These are phyloP conservation scores for Drosophila ercepeae DNA, from an alignment of 1,140 invertebrate species.

Conservation along the genomic window DNA sequence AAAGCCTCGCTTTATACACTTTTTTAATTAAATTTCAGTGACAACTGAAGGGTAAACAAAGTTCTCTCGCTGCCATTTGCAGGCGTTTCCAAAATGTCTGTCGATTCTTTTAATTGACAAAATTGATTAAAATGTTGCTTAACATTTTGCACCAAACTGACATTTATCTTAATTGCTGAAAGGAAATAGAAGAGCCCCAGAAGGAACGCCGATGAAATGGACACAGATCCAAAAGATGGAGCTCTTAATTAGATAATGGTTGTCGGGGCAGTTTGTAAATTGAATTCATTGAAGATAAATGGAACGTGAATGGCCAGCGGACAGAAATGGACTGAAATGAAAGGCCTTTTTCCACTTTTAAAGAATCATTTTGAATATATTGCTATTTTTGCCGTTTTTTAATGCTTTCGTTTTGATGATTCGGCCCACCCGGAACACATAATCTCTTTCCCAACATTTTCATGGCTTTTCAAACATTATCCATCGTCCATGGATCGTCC, in stretches of 20 bases:
- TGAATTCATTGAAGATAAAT: constrained; percentile 32
- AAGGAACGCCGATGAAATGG: constrained; percentile 22
- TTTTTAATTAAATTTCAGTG: constrained; percentile 67
- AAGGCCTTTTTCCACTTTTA: background rate
- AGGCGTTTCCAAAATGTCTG: constrained; percentile 39
- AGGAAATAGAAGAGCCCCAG: constrained; percentile 32
- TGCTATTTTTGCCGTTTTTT: background rate
- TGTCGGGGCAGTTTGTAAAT: constrained; percentile 41
- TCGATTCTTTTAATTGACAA: constrained; percentile 71
- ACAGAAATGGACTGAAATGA: constrained; percentile 1
- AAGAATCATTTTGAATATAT: background rate
- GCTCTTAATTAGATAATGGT: constrained; percentile 74
- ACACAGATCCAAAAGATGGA: constrained; percentile 42
- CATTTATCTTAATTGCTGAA: constrained; percentile 75
- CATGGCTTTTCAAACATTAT: constrained; percentile 48
- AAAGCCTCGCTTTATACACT: constrained; percentile 32
- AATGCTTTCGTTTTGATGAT: constrained; percentile 23
- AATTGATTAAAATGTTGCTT: constrained; percentile 80
- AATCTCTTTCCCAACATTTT: constrained; percentile 53
- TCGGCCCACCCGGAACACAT: constrained; percentile 57
- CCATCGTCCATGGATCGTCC: constrained; percentile 35
- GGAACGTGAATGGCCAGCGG: constrained; percentile 8
- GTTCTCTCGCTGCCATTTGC: background rate
- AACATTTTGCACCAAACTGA: constrained; percentile 70
- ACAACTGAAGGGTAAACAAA: constrained; percentile 31